Evolutionary conservation across 2,888 invertebrate genomes (phyloP).

Genomic region (Petrophora chlorosata): DNA sequence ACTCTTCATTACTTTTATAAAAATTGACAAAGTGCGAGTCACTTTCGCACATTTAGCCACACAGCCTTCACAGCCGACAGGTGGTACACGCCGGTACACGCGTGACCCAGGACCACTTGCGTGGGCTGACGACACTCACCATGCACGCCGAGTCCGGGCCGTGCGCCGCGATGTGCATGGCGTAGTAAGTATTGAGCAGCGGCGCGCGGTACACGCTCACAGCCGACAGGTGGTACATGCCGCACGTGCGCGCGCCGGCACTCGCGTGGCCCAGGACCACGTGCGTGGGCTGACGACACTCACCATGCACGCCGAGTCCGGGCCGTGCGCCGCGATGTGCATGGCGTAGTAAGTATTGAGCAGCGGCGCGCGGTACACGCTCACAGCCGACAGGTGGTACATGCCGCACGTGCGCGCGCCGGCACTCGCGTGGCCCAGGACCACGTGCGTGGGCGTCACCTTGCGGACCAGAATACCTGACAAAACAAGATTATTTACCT

Average conservation of each 20-base stretch:
- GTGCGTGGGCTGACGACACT: neutral
- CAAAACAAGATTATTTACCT: no score
- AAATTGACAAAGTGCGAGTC: no score
- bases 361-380: conserved; percentile 83
- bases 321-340: conserved; percentile 79
- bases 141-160: conserved; percentile 62
- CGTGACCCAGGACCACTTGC: no score
- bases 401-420: conserved; percentile 18
- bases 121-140: conserved; percentile 38
- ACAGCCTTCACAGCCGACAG: no score
- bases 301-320: conserved; percentile 63
- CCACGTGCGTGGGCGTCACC: conserved; percentile 79
- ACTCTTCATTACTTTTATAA: no score
- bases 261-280: conserved; percentile 78
- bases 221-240: conserved; percentile 76
- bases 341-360: conserved; percentile 78
- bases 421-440: conserved; percentile 73
- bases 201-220: conserved; percentile 83
- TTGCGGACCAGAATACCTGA: conserved; percentile 83
- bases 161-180: conserved; percentile 82
- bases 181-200: conserved; percentile 75
- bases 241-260: conserved; percentile 33
- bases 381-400: conserved; percentile 80
- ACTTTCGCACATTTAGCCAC: no score
- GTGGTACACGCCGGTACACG: conserved; percentile 59